A percentile compares a stretch with the other conserved stretches of the same genome.
These are phyloP conservation scores for Delphinus delphis DNA, from an alignment of 2,113 vertebrate genomes.

Conservation along the genomic window DNA sequence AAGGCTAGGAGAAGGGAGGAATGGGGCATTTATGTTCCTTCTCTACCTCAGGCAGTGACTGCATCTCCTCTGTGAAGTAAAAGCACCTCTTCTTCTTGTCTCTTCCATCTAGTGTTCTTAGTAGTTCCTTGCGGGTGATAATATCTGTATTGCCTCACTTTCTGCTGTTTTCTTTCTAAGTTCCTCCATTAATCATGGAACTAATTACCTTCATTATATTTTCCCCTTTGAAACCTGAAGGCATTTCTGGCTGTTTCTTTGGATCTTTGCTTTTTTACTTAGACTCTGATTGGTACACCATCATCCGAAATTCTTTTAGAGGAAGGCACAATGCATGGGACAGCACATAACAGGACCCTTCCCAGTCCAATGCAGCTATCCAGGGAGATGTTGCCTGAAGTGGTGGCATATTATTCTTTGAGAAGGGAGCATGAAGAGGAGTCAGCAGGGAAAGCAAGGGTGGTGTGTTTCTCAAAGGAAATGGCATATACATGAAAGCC, in stretches of 20 bases:
- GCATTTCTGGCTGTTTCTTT: background rate
- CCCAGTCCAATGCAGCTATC: rapidly evolving
- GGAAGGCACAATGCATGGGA: background rate
- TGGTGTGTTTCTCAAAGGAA: background rate
- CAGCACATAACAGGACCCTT: rapidly evolving
- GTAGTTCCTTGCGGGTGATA: rapidly evolving
- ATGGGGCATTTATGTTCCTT: rapidly evolving
- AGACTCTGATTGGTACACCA: background rate
- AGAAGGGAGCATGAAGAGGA: background rate
- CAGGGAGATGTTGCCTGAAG: background rate
- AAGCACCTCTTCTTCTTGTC: background rate
- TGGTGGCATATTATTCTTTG: rapidly evolving
- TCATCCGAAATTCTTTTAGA: too few species aligned
- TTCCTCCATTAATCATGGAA: background rate
- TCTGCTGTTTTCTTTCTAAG: background rate
- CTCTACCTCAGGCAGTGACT: too few species aligned
- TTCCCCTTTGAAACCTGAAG: background rate
- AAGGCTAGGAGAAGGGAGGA: rapidly evolving
- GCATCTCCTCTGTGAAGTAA: background rate
- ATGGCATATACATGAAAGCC: rapidly evolving
- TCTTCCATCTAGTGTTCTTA: background rate
- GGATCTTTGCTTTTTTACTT: background rate
- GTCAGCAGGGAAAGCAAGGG: background rate
- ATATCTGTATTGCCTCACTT: background rate
- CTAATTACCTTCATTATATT: background rate